Evolutionary conservation across 1,140 invertebrate genomes (phyloP), one percentile per base, ranked within the genome.

Genomic region (Fopius arisanus): DNA sequence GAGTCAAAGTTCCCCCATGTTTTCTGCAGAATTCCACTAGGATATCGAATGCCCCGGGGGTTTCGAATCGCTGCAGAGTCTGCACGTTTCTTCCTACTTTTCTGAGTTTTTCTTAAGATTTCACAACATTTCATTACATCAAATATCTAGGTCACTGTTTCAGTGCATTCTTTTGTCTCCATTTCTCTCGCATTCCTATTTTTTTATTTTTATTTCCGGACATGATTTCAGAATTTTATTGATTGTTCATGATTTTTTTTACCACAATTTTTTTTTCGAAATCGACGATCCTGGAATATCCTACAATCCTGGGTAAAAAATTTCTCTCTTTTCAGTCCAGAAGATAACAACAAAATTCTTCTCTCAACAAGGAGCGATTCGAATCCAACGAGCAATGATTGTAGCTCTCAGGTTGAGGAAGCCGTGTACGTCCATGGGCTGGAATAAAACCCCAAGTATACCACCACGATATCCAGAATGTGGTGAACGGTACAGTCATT

Each of bases 61-160:
- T 28, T 59, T 59, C 10, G 54, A 59, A 59, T 59, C 54, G 54
- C 21, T 59, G 54, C 54, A 59, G 51, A 54, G 21, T 59, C 54
- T 59, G 54, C 54, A 59, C 54, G 54, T 59, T 69, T 67, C 23
- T 63, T 69, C 37, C 26, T 28, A 37, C 21, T 43, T 68, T 65
- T 40, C n/a, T 48, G 66, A 23, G 28, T 40, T 68, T 67, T 62
- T 59, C 29, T 63, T 3, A 71, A 63, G 51, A 62, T 41, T 40
- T 62, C 40, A 40, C 59, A 63, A 14, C 63, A 37, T 40, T 63
- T 71, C 69, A 43, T 71, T 71, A 71, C 37, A 71, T 63, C 28
- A 71, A 26, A 70, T 63, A 71, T 71, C 40, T 59, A 40, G 69
- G 59, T 71, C 69, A 63, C 26, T 63, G 69, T 71, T 59, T 28